Percentiles rank a stretch among this genome's conserved stretches.
phyloP scores from a whole-genome alignment of 2,888 invertebrate genomes.

The Antitype chi region DNA sequence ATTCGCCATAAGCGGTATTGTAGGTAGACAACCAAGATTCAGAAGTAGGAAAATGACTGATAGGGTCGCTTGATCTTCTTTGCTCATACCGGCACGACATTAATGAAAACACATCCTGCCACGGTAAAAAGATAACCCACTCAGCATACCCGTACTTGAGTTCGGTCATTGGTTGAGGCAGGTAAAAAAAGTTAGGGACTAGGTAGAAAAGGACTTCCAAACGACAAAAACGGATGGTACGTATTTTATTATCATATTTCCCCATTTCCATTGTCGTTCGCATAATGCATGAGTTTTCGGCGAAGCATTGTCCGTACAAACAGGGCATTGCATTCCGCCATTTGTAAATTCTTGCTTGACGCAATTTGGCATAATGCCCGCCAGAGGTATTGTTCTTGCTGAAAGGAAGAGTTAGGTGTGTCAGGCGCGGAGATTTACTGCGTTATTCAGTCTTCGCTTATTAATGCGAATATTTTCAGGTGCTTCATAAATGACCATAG shows the following conservation, averaged over 20 bases:
- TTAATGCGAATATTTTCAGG: conserved; percentile 37
- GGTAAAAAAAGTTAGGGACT: conserved; percentile 18
- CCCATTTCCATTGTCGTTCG: conserved; percentile 67
- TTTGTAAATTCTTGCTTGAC: conserved; percentile 78
- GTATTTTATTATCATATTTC: conserved; percentile 67
- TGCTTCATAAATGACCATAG: conserved; percentile 16
- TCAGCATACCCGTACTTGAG: conserved; percentile 15
- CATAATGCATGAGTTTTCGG: conserved; percentile 72
- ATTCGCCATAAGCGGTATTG: not conserved
- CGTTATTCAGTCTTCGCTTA: conserved; percentile 39
- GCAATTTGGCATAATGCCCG: conserved; percentile 83
- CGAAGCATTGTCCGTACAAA: conserved; percentile 71
- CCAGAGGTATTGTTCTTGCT: conserved; percentile 71
- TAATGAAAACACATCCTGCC: not conserved
- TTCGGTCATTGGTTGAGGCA: conserved; percentile 4
- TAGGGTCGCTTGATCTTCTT: not conserved
- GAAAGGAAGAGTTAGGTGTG: conserved; percentile 68
- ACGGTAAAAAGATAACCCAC: conserved; percentile 14
- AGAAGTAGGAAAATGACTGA: not conserved
- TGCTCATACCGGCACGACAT: not conserved
- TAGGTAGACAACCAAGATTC: not conserved
- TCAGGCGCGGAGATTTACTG: conserved; percentile 69
- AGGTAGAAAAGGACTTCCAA: conserved; percentile 19
- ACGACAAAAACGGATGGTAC: conserved; percentile 31
- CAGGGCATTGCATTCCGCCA: conserved; percentile 72